Evolutionary conservation across 2,113 vertebrate genomes (phyloP).

Genomic region (Forbesichthys papilliferus): DNA sequence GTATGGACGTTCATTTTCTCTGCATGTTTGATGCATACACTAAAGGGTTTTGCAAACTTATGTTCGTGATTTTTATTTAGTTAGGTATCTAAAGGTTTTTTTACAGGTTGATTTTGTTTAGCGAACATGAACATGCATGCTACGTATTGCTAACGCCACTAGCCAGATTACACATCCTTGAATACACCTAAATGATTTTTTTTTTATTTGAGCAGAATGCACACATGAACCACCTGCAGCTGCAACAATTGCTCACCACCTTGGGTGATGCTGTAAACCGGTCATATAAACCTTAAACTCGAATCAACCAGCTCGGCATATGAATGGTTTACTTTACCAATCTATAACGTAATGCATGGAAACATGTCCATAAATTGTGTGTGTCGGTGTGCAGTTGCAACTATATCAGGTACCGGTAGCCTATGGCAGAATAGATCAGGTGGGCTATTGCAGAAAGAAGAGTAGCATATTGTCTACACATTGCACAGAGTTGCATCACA

Average conservation of each 20-base stretch:
- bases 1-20: neutral
- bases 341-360: no score
- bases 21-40: neutral
- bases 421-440: no score
- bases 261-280: neutral
- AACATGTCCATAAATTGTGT: neutral
- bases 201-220: neutral
- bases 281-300: neutral
- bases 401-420: neutral
- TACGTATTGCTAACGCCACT: slow-evolving; percentile 31
- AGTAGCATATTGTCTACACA: neutral
- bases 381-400: neutral
- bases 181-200: neutral
- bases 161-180: neutral
- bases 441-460: no score
- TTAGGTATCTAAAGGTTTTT: neutral
- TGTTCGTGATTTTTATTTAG: neutral
- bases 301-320: slow-evolving; percentile 5
- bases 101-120: neutral
- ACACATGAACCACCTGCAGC: neutral
- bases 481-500: slow-evolving; percentile 46
- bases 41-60: rapidly evolving
- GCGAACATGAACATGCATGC: slow-evolving; percentile 14
- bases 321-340: neutral
- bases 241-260: neutral